Percentiles rank a stretch among this genome's conserved stretches.
Evolutionary conservation across 2,113 vertebrate species (phyloP).

Genomic region (Emydura subglobosa): DNA sequence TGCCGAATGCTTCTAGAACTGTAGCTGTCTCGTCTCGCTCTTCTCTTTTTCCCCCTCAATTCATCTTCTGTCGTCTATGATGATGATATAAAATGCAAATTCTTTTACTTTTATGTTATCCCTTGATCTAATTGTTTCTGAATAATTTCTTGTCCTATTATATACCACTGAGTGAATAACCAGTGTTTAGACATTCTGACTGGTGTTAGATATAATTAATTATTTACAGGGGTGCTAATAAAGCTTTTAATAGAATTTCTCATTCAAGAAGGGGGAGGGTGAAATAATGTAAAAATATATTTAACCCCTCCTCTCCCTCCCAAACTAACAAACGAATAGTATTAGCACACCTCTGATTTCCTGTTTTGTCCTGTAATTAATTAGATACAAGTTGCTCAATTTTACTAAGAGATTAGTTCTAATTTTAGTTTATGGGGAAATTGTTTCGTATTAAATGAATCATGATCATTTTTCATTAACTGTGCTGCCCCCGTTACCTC

Average conservation of each 20-base stretch:
- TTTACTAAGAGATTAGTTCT: conserved; percentile 15
- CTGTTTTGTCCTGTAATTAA: conserved; percentile 23
- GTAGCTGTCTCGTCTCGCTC: neutral
- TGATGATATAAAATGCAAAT: conserved; percentile 29
- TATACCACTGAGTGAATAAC: conserved; percentile 59
- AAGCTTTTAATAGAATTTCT: conserved; percentile 40
- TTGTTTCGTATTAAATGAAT: neutral
- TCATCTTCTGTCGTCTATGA: neutral
- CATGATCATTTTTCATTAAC: neutral
- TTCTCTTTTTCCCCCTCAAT: neutral
- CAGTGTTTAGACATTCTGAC: conserved; percentile 48
- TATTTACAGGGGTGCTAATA: conserved; percentile 50
- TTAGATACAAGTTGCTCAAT: conserved; percentile 13
- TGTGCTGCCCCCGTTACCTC: neutral
- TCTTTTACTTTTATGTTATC: neutral
- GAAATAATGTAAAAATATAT: neutral
- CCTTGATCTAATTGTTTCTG: conserved; percentile 52
- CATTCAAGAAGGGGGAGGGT: neutral
- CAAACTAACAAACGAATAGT: neutral
- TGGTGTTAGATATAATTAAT: conserved; percentile 51
- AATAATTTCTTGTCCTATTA: conserved; percentile 32
- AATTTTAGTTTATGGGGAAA: neutral
- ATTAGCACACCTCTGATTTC: neutral
- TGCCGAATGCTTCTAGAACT: neutral
- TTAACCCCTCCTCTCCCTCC: neutral